phyloP scores from a whole-genome alignment of 2,797 vertebrate species.

The Euthynnus affinis region DNA sequence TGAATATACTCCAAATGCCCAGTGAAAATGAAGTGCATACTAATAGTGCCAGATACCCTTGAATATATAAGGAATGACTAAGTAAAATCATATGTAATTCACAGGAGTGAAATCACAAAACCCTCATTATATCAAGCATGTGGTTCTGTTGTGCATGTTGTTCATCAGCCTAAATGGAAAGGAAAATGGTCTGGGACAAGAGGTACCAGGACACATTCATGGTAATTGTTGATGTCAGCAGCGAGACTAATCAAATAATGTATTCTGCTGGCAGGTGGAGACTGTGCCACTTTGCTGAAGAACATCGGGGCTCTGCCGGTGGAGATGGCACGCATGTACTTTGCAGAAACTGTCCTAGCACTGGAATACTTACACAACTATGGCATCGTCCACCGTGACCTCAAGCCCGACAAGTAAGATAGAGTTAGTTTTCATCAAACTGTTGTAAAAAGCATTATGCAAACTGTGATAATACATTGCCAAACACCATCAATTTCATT shows the following conservation, averaged over 20 bases:
- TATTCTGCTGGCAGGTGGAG: constrained; percentile 85
- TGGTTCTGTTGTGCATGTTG: not conserved
- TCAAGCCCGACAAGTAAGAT: constrained; percentile 94
- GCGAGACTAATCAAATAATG: constrained; percentile 8
- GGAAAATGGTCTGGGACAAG: constrained; percentile 5
- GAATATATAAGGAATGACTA: constrained; percentile 4
- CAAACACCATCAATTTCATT: too few species aligned
- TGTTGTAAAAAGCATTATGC: not conserved
- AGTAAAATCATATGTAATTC: not conserved
- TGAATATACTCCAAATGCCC: not conserved
- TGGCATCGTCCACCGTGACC: constrained; percentile 93
- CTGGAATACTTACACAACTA: constrained; percentile 95
- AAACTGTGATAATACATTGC: not conserved
- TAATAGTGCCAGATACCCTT: not conserved
- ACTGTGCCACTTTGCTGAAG: constrained; percentile 93
- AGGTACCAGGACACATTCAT: constrained; percentile 16
- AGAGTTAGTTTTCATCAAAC: not conserved
- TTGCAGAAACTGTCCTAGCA: constrained; percentile 92
- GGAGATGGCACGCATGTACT: constrained; percentile 94
- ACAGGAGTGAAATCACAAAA: not conserved
- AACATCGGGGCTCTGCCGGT: constrained; percentile 93
- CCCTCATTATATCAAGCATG: not conserved
- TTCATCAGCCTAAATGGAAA: constrained; percentile 10
- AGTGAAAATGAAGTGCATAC: not conserved
- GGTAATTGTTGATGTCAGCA: constrained; percentile 23